Conservation (phyloP, 1,140 invertebrate species). For the Conopomorpha cramerella region DNA sequence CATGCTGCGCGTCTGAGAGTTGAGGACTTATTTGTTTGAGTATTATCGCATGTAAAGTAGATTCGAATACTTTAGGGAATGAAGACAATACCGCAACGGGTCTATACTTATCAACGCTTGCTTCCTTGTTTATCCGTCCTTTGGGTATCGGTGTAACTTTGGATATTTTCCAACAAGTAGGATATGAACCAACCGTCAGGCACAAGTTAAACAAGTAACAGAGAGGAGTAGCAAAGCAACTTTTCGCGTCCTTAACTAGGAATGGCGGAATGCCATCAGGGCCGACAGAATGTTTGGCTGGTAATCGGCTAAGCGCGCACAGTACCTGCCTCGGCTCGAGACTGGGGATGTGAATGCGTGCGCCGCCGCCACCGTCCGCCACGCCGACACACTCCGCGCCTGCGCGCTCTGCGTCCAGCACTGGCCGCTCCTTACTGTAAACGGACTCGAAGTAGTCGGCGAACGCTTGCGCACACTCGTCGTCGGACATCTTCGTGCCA, state of each 20-base stretch:
- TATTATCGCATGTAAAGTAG: background rate
- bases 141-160: background rate
- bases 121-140: background rate
- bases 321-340: background rate
- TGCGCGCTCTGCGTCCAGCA: background rate
- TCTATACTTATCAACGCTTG: background rate
- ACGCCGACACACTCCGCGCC: too few relatives aligned
- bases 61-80: background rate
- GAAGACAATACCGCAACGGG: background rate
- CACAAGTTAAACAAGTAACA: background rate
- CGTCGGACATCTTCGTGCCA: background rate
- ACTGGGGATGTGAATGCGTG: background rate
- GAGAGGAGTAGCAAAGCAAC: background rate
- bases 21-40: background rate
- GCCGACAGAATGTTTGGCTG: background rate
- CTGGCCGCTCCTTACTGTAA: background rate
- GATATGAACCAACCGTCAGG: background rate
- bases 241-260: background rate
- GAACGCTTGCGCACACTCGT: background rate
- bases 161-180: background rate
- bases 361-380: background rate
- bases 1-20: constrained; percentile 4
- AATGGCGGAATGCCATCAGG: background rate
- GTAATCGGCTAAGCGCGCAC: background rate
- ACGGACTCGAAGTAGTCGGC: background rate